Base-by-base conservation (phyloP, 2,113 vertebrate species). In the Amblyornis subalaris region DNA sequence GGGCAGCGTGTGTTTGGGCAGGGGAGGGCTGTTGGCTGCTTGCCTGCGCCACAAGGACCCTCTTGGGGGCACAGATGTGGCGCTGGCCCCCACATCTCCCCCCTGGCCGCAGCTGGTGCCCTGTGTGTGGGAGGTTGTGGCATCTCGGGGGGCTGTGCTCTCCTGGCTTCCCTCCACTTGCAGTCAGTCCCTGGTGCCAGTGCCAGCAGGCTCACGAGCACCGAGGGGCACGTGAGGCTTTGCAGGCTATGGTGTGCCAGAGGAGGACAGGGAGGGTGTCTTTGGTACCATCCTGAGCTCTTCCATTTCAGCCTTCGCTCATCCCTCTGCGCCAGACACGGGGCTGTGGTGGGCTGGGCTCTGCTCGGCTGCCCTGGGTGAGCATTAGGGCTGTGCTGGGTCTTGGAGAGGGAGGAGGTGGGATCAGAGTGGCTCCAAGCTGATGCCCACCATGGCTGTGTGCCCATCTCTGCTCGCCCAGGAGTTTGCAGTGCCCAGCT, bases 251-350 rank as follows among this genome's bases (percentile, higher is more conserved):
- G 65, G 19, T 0, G 0, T 42, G 45, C 29, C 1, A 21, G 61
- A 31, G 45, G 29, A 75, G 64, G 44, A 33, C 22, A 6, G 18
- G 33, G 13, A 57, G 28, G 33, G 50, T 83, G 38, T 28, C 31
- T 51, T n/a, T 3, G 4, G 20, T 86, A 57, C 69, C 22, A 4
- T 36, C 38, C 54, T 5, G 1, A 18, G 69, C 58, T 54, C 44
- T 24, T 83, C 42, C 31, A 0, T 53, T 44, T 35, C 44, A 53
- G 36, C 21, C 62, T 33, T 33, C 1, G 6, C 58, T 40, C 28
- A 3, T 44, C 45, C 31, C 48, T 67, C 33, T 6, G 15, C 1
- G 9, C 14, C 4, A 4, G 35, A 5, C 20, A 0, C 0, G 6
- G 50, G 55, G 28, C 51, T 78, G 28, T 6, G 14, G 10, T 13